Conservation (phyloP, 2,113 vertebrate species). For the Entosphenus tridentatus region DNA sequence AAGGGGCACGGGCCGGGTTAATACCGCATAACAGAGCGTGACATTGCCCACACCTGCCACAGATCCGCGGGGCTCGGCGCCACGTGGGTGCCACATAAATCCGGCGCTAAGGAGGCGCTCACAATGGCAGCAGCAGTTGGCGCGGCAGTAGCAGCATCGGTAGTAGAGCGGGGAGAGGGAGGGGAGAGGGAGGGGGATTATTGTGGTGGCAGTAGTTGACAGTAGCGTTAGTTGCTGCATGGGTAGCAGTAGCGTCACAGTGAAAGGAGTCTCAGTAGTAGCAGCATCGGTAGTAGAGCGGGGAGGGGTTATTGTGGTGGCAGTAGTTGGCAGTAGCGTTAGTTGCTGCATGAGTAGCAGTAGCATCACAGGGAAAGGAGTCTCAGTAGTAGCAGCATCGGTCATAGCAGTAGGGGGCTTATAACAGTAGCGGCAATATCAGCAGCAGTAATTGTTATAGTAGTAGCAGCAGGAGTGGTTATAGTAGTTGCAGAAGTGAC, state of each 20-base stretch:
- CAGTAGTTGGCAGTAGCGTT: too few species aligned
- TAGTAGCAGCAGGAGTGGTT: too few species aligned
- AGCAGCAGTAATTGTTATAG: too few species aligned
- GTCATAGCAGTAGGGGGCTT: too few species aligned
- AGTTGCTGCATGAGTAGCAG: too few species aligned
- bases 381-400: too few species aligned
- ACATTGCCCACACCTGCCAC: conserved; percentile 2
- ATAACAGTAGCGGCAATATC: too few species aligned
- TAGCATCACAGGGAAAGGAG: too few species aligned
- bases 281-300: too few species aligned
- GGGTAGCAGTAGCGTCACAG: neutral
- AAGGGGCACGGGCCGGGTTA: conserved; percentile 6
- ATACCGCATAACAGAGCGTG: conserved; percentile 5
- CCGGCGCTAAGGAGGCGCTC: neutral
- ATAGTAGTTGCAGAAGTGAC: too few species aligned
- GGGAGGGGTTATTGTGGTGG: too few species aligned
- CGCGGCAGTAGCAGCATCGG: neutral
- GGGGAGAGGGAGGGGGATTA: neutral
- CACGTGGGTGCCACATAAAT: neutral
- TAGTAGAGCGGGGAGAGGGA: neutral
- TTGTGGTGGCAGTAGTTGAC: neutral
- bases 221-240: too few species aligned
- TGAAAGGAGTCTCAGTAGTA: neutral
- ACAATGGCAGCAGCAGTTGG: neutral
- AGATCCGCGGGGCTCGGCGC: neutral